phyloP scores from a whole-genome alignment of 2,888 invertebrate genomes.

The Tiliacea aurago region DNA sequence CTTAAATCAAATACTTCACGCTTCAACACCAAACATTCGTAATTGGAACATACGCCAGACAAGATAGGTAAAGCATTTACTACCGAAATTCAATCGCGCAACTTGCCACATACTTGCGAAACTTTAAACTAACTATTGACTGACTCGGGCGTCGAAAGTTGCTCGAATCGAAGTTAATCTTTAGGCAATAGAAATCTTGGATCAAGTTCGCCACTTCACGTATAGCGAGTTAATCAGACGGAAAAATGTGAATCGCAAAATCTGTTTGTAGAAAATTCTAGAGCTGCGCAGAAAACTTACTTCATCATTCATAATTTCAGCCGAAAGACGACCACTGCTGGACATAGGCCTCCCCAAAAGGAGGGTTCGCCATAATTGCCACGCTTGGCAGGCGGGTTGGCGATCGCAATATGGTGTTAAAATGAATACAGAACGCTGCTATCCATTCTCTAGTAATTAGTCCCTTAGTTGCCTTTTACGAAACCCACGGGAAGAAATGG shows the following conservation, averaged over 20 bases:
- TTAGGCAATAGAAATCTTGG: conserved; percentile 59
- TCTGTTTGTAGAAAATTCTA: conserved; percentile 3
- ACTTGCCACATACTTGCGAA: conserved; percentile 61
- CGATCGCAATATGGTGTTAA: too few relatives aligned
- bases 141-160: conserved; percentile 49
- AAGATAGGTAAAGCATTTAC: conserved; percentile 45
- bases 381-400: too few relatives aligned
- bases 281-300: background rate
- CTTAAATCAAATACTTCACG: conserved; percentile 5
- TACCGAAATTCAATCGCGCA: conserved; percentile 61
- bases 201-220: conserved; percentile 50
- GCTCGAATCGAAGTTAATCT: conserved; percentile 62
- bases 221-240: conserved; percentile 38
- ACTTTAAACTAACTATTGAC: conserved; percentile 66
- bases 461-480: too few relatives aligned
- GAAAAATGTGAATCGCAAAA: conserved; percentile 38
- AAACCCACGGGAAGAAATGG: too few relatives aligned
- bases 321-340: too few relatives aligned
- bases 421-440: too few relatives aligned
- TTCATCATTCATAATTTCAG: too few relatives aligned
- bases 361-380: too few relatives aligned
- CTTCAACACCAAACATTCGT: conserved; percentile 4
- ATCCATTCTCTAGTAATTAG: too few relatives aligned
- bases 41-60: conserved; percentile 13
- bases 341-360: too few relatives aligned